Percentiles rank a stretch among this genome's conserved stretches.
phyloP scores from a whole-genome alignment of 1,140 invertebrate genomes.

The Drosophila parvula region DNA sequence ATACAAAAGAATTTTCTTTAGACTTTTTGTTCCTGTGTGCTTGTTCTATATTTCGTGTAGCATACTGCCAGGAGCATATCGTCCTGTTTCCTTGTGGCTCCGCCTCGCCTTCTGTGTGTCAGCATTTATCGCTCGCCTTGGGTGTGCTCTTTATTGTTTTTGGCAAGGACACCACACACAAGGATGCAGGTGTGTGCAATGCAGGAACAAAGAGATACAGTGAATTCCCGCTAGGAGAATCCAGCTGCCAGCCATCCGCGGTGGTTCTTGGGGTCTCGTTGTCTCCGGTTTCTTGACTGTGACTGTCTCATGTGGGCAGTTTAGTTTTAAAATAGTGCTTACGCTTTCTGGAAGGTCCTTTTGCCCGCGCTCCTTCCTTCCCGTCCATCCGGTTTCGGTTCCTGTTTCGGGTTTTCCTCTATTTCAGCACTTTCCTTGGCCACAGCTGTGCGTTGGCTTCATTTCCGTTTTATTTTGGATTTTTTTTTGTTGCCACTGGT shows the following conservation, averaged over 20 bases:
- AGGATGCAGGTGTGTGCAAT: constrained; percentile 39
- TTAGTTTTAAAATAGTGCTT: constrained; percentile 50
- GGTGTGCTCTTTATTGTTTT: constrained; percentile 50
- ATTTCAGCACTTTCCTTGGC: constrained; percentile 19
- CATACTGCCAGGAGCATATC: constrained; percentile 46
- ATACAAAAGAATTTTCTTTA: neutral
- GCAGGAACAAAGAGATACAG: constrained; percentile 25
- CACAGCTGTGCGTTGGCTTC: constrained; percentile 37
- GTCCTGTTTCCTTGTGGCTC: constrained; percentile 20
- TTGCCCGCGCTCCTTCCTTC: constrained; percentile 17
- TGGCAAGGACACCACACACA: constrained; percentile 60
- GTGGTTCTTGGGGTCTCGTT: neutral
- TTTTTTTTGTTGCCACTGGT: constrained; percentile 9
- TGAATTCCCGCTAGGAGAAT: constrained; percentile 3
- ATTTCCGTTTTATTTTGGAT: constrained; percentile 25
- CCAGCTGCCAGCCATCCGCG: neutral
- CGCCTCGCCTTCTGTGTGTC: constrained; percentile 44
- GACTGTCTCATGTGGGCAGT: constrained; percentile 57
- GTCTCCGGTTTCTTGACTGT: constrained; percentile 30
- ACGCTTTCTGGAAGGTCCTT: constrained; percentile 7
- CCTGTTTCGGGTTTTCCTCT: constrained; percentile 10
- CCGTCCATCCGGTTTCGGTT: constrained; percentile 31
- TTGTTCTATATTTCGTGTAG: constrained; percentile 21
- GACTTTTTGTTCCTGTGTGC: neutral
- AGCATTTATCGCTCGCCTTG: constrained; percentile 72